Conservation (phyloP, 2,888 invertebrate genomes). For the Chrysolina oricalcia region DNA sequence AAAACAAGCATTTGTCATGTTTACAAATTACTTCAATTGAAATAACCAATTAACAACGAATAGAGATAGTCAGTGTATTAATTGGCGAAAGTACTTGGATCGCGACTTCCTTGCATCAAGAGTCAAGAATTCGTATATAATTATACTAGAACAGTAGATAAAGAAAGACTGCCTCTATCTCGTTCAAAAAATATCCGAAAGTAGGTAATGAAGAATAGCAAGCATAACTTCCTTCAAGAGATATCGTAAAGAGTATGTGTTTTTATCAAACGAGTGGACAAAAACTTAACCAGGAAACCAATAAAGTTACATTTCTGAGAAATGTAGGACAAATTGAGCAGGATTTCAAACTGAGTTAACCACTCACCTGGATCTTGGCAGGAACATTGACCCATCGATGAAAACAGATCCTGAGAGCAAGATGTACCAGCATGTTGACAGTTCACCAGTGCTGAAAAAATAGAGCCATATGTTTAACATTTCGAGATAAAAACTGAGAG, state of each 20-base stretch:
- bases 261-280: neutral
- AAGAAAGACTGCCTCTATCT: neutral
- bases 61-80: neutral
- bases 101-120: slow-evolving; percentile 2
- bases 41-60: neutral
- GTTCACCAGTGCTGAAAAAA: slow-evolving; percentile 82
- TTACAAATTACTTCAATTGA: too few species aligned
- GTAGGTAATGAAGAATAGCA: neutral
- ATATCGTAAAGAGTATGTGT: neutral
- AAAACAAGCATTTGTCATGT: too few species aligned
- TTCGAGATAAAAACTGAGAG: neutral
- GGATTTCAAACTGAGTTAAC: too few species aligned
- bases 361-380: slow-evolving; percentile 86
- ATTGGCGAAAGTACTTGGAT: neutral
- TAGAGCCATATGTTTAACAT: neutral
- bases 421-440: slow-evolving; percentile 89
- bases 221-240: neutral
- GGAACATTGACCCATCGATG: slow-evolving; percentile 89
- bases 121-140: neutral
- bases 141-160: neutral
- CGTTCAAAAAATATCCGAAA: neutral
- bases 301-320: neutral
- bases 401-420: slow-evolving; percentile 87
- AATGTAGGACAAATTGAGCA: neutral
- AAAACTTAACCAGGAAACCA: neutral